phyloP scores from a whole-genome alignment of 2,797 vertebrate genomes.

The Thamnophis elegans region DNA sequence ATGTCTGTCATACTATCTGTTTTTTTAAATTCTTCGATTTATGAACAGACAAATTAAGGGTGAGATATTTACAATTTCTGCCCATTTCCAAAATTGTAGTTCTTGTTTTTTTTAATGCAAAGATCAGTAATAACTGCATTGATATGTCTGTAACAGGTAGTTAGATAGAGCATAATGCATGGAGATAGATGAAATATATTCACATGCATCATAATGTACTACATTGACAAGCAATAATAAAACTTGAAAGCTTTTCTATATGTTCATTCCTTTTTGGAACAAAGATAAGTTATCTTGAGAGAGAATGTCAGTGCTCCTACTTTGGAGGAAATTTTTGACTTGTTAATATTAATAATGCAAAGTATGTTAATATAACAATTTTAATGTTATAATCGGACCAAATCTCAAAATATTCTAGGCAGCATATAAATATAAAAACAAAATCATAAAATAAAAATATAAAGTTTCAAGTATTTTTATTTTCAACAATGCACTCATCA shows the following conservation, averaged over 20 bases:
- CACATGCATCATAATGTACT: background rate
- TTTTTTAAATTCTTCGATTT: background rate
- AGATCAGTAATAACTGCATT: background rate
- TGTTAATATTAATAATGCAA: background rate
- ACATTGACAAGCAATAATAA: background rate
- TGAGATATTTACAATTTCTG: background rate
- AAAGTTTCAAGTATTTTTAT: background rate
- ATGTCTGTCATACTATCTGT: background rate
- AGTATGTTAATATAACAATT: background rate
- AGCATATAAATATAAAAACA: background rate
- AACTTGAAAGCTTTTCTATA: background rate
- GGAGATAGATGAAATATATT: background rate
- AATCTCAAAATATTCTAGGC: background rate
- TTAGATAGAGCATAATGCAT: background rate
- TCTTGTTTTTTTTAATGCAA: background rate
- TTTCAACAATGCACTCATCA: background rate
- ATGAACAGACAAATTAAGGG: background rate
- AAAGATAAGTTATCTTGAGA: background rate
- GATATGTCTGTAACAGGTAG: background rate
- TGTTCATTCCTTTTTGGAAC: background rate
- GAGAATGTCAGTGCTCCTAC: background rate
- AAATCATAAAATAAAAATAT: background rate
- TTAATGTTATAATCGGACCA: background rate
- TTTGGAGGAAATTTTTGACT: background rate
- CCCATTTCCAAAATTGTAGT: background rate